Percentiles rank a stretch among this genome's conserved stretches.
phyloP scores from a whole-genome alignment of 2,113 vertebrate genomes.

The Hippoglossus stenolepis region DNA sequence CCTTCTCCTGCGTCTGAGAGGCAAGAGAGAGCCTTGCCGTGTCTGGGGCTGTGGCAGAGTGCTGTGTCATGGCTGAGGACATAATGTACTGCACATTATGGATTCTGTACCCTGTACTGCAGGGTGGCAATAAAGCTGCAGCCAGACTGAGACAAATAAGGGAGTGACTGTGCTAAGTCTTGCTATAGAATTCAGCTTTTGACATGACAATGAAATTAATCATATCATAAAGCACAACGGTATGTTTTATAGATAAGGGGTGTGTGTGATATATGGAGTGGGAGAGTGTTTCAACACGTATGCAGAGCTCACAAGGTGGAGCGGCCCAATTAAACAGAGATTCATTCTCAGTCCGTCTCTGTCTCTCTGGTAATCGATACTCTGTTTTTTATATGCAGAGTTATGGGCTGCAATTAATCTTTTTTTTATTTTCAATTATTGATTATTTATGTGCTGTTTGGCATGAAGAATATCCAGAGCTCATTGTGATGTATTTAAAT shows the following conservation, averaged over 20 bases:
- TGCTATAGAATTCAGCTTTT: conserved; percentile 17
- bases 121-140: conserved; percentile 19
- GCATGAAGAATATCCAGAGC: no score
- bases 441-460: no score
- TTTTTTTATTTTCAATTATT: no score
- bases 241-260: conserved; percentile 6
- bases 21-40: conserved; percentile 5
- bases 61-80: conserved; percentile 30
- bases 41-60: neutral
- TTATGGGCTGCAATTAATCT: no score
- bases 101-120: neutral
- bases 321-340: neutral
- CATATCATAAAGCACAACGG: conserved; percentile 18
- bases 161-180: conserved; percentile 48
- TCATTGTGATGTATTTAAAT: no score
- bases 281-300: neutral
- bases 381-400: neutral
- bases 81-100: neutral
- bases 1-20: neutral
- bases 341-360: neutral
- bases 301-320: neutral
- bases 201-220: conserved; percentile 24
- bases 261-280: neutral
- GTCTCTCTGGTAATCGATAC: no score
- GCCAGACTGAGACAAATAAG: conserved; percentile 40